Percentiles rank a stretch among this genome's conserved stretches.
Evolutionary conservation across 2,888 invertebrate genomes (phyloP).

Genomic region (Eristalis pertinax): DNA sequence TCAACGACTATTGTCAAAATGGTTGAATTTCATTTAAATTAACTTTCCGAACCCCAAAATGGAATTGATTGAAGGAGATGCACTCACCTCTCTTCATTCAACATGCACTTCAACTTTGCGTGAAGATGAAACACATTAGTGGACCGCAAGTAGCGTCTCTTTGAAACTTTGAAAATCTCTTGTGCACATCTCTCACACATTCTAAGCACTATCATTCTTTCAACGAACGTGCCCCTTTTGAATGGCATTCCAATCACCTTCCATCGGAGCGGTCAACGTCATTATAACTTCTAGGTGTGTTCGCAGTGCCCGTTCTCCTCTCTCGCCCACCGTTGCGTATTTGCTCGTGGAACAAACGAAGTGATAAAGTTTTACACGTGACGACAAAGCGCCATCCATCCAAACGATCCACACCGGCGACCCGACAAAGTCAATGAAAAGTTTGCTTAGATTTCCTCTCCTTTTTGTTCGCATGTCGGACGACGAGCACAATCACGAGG

Average conservation of each 20-base stretch:
- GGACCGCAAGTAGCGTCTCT: no score
- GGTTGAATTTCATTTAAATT: no score
- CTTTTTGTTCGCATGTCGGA: not conserved
- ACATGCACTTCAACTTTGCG: no score
- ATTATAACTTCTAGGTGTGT: not conserved
- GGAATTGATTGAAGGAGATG: no score
- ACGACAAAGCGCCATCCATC: conserved; percentile 44
- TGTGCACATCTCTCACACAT: no score
- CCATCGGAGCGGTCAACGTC: not conserved
- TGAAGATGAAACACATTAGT: no score
- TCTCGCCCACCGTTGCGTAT: not conserved
- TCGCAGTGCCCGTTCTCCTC: not conserved
- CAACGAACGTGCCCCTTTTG: not conserved
- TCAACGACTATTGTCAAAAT: no score
- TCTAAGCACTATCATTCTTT: not conserved
- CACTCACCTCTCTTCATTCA: no score
- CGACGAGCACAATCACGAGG: not conserved
- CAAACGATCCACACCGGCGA: conserved; percentile 26
- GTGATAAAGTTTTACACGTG: conserved; percentile 55
- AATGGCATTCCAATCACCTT: not conserved
- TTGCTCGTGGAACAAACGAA: conserved; percentile 10
- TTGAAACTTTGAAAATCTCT: no score
- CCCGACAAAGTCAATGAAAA: conserved; percentile 45
- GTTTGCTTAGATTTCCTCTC: conserved; percentile 23
- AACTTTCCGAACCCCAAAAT: no score